Evolutionary conservation across 2,797 vertebrate genomes (phyloP).

Genomic region (Malurus leucopterus): DNA sequence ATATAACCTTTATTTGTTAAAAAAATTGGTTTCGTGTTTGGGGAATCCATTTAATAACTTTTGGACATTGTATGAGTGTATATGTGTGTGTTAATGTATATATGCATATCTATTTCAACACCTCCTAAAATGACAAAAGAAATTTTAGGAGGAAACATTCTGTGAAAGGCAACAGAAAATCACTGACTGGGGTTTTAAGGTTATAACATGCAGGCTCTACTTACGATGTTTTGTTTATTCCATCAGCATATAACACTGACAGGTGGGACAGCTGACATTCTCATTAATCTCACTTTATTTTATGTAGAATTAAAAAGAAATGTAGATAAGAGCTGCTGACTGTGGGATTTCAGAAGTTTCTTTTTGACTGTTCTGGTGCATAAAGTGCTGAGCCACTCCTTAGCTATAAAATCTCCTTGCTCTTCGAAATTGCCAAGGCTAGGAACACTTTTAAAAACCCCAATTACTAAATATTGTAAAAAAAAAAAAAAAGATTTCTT

Average conservation of each 20-base stretch:
- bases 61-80: background rate
- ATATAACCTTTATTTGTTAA: background rate
- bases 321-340: slow-evolving; percentile 4
- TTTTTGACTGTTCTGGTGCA: background rate
- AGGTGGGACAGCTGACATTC: background rate
- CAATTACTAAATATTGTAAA: background rate
- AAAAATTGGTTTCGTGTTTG: background rate
- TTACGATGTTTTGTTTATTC: background rate
- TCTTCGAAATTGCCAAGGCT: background rate
- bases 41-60: background rate
- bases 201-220: background rate
- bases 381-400: background rate
- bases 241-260: background rate
- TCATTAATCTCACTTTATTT: slow-evolving; percentile 39
- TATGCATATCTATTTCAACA: background rate
- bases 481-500: background rate
- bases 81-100: background rate
- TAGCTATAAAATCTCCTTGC: background rate
- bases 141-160: background rate
- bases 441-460: background rate
- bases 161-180: background rate
- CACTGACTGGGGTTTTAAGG: background rate
- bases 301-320: slow-evolving; percentile 5
- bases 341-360: background rate
- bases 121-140: background rate